Evolutionary conservation across 2,113 vertebrate genomes (phyloP).

Genomic region (Paramisgurnus dabryanus): DNA sequence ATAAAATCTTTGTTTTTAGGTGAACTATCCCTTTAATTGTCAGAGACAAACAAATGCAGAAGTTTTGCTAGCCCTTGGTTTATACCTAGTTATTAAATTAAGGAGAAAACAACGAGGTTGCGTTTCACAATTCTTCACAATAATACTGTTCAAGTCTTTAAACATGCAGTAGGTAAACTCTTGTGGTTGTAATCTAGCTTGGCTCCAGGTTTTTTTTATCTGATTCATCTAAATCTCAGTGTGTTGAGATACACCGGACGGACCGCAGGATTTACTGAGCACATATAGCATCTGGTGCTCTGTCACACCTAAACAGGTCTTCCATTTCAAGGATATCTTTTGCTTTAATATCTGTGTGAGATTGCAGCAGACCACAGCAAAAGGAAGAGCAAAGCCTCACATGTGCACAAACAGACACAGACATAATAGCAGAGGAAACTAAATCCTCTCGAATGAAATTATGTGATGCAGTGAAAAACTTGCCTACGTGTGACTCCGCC

Average conservation of each 20-base stretch:
- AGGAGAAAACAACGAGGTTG: too few species aligned
- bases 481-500: slow-evolving; percentile 18
- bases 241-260: slow-evolving; percentile 2
- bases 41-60: not conserved
- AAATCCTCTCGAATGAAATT: slow-evolving; percentile 66
- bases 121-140: too few species aligned
- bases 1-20: too few species aligned
- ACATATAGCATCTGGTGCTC: slow-evolving; percentile 38
- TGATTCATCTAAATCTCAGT: slow-evolving; percentile 24
- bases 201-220: not conserved
- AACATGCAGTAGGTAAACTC: not conserved
- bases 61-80: too few species aligned
- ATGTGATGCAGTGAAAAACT: slow-evolving; percentile 56
- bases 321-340: slow-evolving; percentile 35
- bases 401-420: slow-evolving; percentile 50
- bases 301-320: slow-evolving; percentile 8
- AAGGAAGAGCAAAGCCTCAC: slow-evolving; percentile 22
- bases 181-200: slow-evolving; percentile 19
- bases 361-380: slow-evolving; percentile 6
- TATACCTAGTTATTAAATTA: too few species aligned
- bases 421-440: slow-evolving; percentile 53
- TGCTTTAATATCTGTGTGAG: slow-evolving; percentile 21
- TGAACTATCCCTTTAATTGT: not conserved
- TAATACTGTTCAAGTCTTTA: not conserved
- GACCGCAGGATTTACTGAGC: slow-evolving; percentile 14